phyloP scores from a whole-genome alignment of 2,888 invertebrate species.

The Cosmorhoe ocellata region DNA sequence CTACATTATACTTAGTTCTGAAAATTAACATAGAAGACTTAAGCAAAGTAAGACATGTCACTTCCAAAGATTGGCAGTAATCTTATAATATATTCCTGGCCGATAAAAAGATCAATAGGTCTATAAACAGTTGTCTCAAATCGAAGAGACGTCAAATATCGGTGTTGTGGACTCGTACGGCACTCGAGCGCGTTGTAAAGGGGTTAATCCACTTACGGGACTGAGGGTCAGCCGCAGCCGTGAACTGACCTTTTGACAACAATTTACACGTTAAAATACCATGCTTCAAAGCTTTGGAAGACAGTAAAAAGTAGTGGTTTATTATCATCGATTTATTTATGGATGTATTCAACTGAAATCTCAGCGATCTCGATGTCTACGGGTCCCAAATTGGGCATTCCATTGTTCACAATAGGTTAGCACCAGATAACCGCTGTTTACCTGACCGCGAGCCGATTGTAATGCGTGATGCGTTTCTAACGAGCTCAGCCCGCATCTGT shows the following conservation, averaged over 20 bases:
- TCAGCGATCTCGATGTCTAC: constrained; percentile 50
- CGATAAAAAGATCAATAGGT: constrained; percentile 16
- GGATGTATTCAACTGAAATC: constrained; percentile 40
- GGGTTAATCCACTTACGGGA: constrained; percentile 74
- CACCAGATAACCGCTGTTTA: constrained; percentile 76
- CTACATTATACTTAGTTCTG: not conserved
- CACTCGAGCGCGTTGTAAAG: constrained; percentile 61
- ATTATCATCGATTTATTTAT: constrained; percentile 35
- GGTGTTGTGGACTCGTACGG: constrained; percentile 41
- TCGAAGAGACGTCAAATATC: constrained; percentile 38
- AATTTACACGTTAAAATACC: constrained; percentile 41
- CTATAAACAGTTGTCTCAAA: constrained; percentile 15
- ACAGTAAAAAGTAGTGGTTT: constrained; percentile 29
- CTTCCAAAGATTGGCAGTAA: not conserved
- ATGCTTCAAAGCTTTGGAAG: constrained; percentile 26
- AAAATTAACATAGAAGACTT: not conserved
- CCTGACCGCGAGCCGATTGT: constrained; percentile 71
- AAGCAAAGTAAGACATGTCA: constrained; percentile 6
- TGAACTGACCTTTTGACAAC: constrained; percentile 62
- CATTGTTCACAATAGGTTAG: constrained; percentile 74
- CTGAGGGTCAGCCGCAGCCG: constrained; percentile 61
- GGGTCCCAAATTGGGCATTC: constrained; percentile 70
- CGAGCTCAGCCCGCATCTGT: constrained; percentile 68
- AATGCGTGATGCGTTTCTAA: constrained; percentile 83
- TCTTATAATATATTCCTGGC: constrained; percentile 7